These are phyloP conservation scores for Eristalis tenax DNA, from an alignment of 2,888 invertebrate species.

Conservation along the genomic window DNA sequence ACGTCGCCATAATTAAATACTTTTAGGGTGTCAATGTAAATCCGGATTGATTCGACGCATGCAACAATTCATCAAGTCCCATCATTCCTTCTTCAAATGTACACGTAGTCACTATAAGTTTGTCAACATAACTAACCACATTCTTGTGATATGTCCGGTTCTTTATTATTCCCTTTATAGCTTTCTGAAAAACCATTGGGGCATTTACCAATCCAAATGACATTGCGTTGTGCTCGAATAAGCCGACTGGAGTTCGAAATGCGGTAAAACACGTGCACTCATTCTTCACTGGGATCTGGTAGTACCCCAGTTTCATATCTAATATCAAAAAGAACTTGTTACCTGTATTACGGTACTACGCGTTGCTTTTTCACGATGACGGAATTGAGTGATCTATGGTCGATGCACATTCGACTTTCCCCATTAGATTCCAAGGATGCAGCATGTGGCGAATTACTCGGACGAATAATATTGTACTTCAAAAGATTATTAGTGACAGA, in stretches of 20 bases:
- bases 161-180: slow-evolving; percentile 74
- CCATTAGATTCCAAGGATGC: neutral
- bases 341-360: neutral
- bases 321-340: slow-evolving; percentile 2
- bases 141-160: neutral
- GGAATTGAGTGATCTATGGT: neutral
- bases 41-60: neutral
- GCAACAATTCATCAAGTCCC: neutral
- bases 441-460: neutral
- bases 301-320: slow-evolving; percentile 22
- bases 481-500: too few species aligned
- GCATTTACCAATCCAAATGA: slow-evolving; percentile 77
- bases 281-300: slow-evolving; percentile 11
- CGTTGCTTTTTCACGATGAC: slow-evolving; percentile 17
- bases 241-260: slow-evolving; percentile 15
- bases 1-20: neutral
- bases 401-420: neutral
- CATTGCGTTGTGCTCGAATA: slow-evolving; percentile 75
- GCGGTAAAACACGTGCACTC: neutral
- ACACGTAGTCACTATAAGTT: slow-evolving; percentile 8
- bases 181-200: slow-evolving; percentile 70
- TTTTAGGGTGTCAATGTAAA: neutral
- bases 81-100: neutral
- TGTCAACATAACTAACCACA: slow-evolving; percentile 10
- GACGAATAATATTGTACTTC: too few species aligned